These are phyloP conservation scores for Rhagoletis pomonella DNA, from an alignment of 1,140 invertebrate genomes.

Conservation along the genomic window DNA sequence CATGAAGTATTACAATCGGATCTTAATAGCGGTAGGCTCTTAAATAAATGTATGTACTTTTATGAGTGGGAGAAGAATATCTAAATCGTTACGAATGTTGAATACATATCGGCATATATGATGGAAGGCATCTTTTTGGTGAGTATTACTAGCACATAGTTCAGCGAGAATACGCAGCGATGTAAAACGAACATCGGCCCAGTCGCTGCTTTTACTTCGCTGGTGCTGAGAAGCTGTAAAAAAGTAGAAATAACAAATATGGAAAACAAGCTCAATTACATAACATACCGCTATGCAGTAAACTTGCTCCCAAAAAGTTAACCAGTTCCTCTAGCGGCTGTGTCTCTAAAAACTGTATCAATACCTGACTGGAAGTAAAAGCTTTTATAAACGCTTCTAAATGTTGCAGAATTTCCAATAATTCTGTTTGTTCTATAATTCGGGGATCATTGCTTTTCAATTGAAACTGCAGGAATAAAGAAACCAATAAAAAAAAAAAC, in stretches of 20 bases:
- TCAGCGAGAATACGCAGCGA: constrained; percentile 63
- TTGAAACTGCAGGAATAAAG: constrained; percentile 53
- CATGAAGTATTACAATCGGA: neutral
- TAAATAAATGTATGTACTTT: neutral
- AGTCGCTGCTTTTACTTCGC: constrained; percentile 51
- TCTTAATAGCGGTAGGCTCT: neutral
- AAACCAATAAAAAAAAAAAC: neutral
- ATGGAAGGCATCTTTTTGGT: constrained; percentile 62
- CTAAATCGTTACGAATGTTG: constrained; percentile 52
- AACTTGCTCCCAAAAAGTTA: constrained; percentile 61
- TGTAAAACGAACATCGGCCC: constrained; percentile 22
- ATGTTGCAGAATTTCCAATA: constrained; percentile 59
- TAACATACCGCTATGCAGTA: constrained; percentile 61
- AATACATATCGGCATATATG: constrained; percentile 57
- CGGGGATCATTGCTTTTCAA: constrained; percentile 54
- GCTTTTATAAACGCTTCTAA: constrained; percentile 58
- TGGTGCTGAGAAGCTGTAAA: constrained; percentile 6
- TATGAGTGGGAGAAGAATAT: constrained; percentile 49
- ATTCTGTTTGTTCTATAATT: constrained; percentile 44
- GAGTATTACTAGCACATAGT: constrained; percentile 62
- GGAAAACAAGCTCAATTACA: neutral
- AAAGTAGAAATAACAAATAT: neutral
- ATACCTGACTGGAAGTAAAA: constrained; percentile 60
- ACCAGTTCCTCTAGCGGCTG: constrained; percentile 68
- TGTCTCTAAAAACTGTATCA: constrained; percentile 63